Base-by-base conservation (phyloP, 2,797 vertebrate genomes). In the Sylvia borin region DNA sequence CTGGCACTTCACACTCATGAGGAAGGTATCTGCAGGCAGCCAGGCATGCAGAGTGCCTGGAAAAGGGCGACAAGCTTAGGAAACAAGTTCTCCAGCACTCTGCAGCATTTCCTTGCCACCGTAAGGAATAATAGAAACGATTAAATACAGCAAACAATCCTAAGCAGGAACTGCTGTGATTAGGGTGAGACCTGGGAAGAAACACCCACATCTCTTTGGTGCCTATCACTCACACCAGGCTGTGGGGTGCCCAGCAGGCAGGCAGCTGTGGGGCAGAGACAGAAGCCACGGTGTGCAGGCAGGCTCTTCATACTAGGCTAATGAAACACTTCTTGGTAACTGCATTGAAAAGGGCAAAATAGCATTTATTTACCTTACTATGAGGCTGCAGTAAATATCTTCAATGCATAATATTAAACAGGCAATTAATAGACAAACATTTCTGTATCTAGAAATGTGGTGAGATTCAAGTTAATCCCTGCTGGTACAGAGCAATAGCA, bases 381-480 rank as follows among this genome's bases (percentile, higher is more conserved):
- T 3, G 11, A 85, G 73, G 42, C 62, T 96, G 88, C 48, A 92
- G 80, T 95, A 96, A 95, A 95, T 85, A 75, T 60, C 66, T 92
- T 96, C 94, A 94, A 94, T 91, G 54, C 58, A 64, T 91, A 94
- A 94, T 50, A 73, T 90, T 94, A 95, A 96, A 88, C 55, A 94
- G 84, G 68, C 90, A 97, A 95, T 96, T 97, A 98, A 95, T 24
- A 90, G 85, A 91, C 62, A 95, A 93, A 80, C 5, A 9, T 94
- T 95, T 96, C 93, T 95, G 18, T 16, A 62, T 84, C 90, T 72
- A 95, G 76, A 97, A 96, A 93, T 89, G 53, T 51, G 51, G 36
- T 22, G 11, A n/a, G 85, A 75, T 80, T 88, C 53, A 94, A 92
- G 68, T 62, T 94, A 97, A 97, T 97, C 88, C 72, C 93, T 95